phyloP scores from a whole-genome alignment of 23 tunicate species.

The Corella eumyota region DNA sequence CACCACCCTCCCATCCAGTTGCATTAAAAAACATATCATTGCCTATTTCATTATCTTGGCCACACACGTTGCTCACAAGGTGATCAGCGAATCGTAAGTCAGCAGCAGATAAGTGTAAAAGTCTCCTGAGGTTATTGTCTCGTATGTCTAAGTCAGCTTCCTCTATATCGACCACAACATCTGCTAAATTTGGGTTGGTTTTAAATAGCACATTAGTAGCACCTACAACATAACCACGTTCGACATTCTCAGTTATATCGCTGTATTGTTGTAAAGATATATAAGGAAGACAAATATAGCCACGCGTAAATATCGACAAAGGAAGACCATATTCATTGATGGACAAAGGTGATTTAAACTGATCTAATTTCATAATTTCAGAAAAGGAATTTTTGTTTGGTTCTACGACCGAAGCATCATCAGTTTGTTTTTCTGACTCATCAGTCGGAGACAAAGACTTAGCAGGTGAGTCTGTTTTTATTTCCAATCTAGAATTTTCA shows the following conservation, averaged over 20 bases:
- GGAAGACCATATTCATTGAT: slow-evolving; percentile 56
- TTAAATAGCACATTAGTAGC: slow-evolving; percentile 71
- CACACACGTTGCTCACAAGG: slow-evolving; percentile 28
- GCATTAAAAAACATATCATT: slow-evolving; percentile 34
- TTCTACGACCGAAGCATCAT: background rate
- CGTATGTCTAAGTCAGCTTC: slow-evolving; percentile 15
- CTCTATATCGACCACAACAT: slow-evolving; percentile 65
- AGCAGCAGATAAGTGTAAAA: slow-evolving; percentile 56
- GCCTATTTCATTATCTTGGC: too few species aligned
- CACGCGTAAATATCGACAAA: slow-evolving; percentile 53
- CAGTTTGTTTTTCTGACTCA: background rate
- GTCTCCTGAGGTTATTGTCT: slow-evolving; percentile 26
- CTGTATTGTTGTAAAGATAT: slow-evolving; percentile 59
- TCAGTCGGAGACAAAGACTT: slow-evolving; percentile 3
- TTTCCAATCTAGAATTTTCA: slow-evolving; percentile 58
- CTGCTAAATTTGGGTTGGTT: slow-evolving; percentile 37
- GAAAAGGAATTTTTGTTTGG: background rate
- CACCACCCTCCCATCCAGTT: slow-evolving; percentile 86
- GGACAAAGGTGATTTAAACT: slow-evolving; percentile 5
- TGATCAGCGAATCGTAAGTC: slow-evolving; percentile 80
- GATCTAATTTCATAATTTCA: slow-evolving; percentile 3
- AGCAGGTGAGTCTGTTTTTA: slow-evolving; percentile 68
- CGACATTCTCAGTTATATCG: slow-evolving; percentile 18
- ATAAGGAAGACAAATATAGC: slow-evolving; percentile 61
- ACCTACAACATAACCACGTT: slow-evolving; percentile 63